A percentile compares a stretch with the other conserved stretches of the same genome.
These are phyloP conservation scores for Pseudachorutes palmiensis DNA, from an alignment of 1,140 invertebrate species.

Conservation along the genomic window DNA sequence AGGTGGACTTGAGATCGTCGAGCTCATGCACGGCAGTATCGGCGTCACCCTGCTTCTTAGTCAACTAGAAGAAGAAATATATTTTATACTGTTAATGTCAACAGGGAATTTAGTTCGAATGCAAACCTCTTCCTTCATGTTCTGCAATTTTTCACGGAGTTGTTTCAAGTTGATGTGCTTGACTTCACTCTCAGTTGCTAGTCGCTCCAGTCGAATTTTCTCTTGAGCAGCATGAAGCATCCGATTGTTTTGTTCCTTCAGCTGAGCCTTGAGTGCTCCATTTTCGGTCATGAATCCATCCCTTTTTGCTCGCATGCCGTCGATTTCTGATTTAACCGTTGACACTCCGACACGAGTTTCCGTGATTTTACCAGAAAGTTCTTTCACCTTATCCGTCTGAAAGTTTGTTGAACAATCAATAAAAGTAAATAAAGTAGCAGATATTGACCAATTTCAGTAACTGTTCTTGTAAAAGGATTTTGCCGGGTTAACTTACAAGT, in stretches of 20 bases:
- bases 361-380: conserved; percentile 76
- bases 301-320: conserved; percentile 83
- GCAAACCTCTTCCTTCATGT: conserved; percentile 54
- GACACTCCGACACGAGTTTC: conserved; percentile 82
- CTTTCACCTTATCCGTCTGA: conserved; percentile 71
- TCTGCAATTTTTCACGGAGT: conserved; percentile 62
- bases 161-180: conserved; percentile 73
- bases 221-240: conserved; percentile 72
- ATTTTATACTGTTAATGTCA: too few relatives aligned
- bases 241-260: conserved; percentile 71
- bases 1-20: conserved; percentile 28
- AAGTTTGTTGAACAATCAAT: too few relatives aligned
- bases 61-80: conserved; percentile 28
- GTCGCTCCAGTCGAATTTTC: conserved; percentile 66
- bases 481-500: too few relatives aligned
- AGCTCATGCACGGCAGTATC: conserved; percentile 27
- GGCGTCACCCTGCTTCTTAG: conserved; percentile 34
- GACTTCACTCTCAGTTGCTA: conserved; percentile 52
- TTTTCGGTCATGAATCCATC: conserved; percentile 85
- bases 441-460: too few relatives aligned
- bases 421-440: too few relatives aligned
- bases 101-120: too few relatives aligned
- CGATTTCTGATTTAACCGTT: conserved; percentile 87
- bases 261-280: conserved; percentile 69
- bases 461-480: too few relatives aligned